Evolutionary conservation across 2,888 invertebrate genomes (phyloP), one percentile per base, ranked within the genome.

Genomic region (Lasioglossum zephyrum): DNA sequence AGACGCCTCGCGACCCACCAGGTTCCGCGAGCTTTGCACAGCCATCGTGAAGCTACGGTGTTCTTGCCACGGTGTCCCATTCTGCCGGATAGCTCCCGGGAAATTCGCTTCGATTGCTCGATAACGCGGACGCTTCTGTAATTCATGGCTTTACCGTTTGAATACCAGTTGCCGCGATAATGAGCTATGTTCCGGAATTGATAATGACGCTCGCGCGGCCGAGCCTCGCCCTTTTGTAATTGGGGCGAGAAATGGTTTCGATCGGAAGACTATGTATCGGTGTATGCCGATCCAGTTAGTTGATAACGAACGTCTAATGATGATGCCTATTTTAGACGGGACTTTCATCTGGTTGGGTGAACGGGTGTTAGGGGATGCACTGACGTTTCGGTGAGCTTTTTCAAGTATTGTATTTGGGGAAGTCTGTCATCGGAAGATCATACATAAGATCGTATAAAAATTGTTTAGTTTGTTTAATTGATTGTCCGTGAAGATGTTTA

Each of bases 1-100:
- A 88, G 53, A 72, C 84, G 81, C 36, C 66, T 63, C 4, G 63
- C 31, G 63, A 31, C 1, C 16, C 2, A 1, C 63, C 36, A 1
- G 18, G 18, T 3, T 4, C 36, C 66, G 18, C 36, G 66, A 6
- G 66, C 18, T 36, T 66, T 22, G 36, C 31, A 3, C 18, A 8
- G 3, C 31, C 36, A 36, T 16, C 36, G 8, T 36, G 36, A 8
- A 5, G 36, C 66, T 9, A 66, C 31, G 8, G 8, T 18, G 8
- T 66, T 31, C 66, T 18, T 8, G 36, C 66, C 3, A 36, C 6
- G 18, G 66, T 66, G 36, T 66, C 36, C 66, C 66, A 4, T 22
- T 36, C 36, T 18, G 22, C 22, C 66, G 22, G 44, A 79, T 47
- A 73, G 31, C 79, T 26, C 49, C 36, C 44, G 66, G 39, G 60